Percentiles rank a stretch among this genome's conserved stretches.
Evolutionary conservation across 2,888 invertebrate species (phyloP).

Genomic region (Horisme vitalbata): DNA sequence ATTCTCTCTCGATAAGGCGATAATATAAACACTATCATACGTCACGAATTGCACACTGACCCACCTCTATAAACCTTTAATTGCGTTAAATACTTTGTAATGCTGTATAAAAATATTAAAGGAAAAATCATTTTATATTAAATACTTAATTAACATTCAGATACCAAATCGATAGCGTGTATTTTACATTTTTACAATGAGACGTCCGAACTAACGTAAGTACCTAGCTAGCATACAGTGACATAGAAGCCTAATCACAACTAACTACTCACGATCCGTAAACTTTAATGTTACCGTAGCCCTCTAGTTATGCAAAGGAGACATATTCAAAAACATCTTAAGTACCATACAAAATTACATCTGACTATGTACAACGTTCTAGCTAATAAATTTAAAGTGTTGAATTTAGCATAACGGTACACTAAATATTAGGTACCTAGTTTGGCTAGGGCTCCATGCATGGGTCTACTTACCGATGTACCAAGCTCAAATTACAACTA

Average conservation of each 20-base stretch:
- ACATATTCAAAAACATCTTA: constrained; percentile 55
- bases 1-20: constrained; percentile 82
- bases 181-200: constrained; percentile 82
- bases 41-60: constrained; percentile 77
- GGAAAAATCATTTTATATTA: constrained; percentile 76
- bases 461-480: constrained; percentile 61
- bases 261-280: constrained; percentile 78
- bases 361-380: constrained; percentile 78
- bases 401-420: constrained; percentile 59
- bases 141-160: constrained; percentile 77
- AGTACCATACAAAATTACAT: constrained; percentile 79
- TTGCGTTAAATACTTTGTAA: constrained; percentile 79
- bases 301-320: constrained; percentile 76
- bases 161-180: constrained; percentile 75
- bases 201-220: constrained; percentile 68
- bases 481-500: constrained; percentile 63
- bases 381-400: constrained; percentile 63
- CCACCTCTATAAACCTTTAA: constrained; percentile 82
- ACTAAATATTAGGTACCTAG: constrained; percentile 68
- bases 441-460: constrained; percentile 73
- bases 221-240: constrained; percentile 74
- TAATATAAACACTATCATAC: constrained; percentile 74
- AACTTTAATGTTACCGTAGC: constrained; percentile 70
- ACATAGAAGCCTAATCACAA: constrained; percentile 78
- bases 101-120: constrained; percentile 83